These are phyloP conservation scores for Chromis chromis DNA, from an alignment of 2,797 vertebrate genomes.

Conservation along the genomic window DNA sequence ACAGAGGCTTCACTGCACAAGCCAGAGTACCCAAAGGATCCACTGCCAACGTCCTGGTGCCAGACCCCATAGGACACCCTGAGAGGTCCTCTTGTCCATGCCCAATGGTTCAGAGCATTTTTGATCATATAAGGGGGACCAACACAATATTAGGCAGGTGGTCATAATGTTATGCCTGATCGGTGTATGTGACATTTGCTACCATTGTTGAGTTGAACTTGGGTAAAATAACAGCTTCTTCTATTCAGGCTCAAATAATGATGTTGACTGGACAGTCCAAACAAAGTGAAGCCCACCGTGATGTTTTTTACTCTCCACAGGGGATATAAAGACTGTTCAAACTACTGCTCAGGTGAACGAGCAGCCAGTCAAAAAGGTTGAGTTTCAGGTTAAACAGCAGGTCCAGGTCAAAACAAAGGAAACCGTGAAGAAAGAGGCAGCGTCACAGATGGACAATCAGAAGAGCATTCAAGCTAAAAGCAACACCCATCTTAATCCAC, in stretches of 20 bases:
- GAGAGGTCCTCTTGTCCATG: no score
- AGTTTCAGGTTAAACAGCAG: slow-evolving; percentile 69
- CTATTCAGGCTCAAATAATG: neutral
- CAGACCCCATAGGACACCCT: no score
- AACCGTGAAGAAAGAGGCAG: slow-evolving; percentile 51
- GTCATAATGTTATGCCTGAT: no score
- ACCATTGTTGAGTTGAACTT: neutral
- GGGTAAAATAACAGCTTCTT: neutral
- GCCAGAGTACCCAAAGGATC: no score
- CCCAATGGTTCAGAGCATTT: no score
- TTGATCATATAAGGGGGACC: no score
- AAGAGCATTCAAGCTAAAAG: slow-evolving; percentile 55
- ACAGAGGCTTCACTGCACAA: no score
- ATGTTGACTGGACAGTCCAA: slow-evolving; percentile 35
- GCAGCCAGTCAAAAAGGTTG: slow-evolving; percentile 58
- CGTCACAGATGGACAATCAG: slow-evolving; percentile 46
- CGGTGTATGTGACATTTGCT: neutral
- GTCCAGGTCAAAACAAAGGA: slow-evolving; percentile 47
- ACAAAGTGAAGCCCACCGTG: slow-evolving; percentile 48
- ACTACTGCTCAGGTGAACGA: slow-evolving; percentile 64
- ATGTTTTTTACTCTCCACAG: slow-evolving; percentile 71
- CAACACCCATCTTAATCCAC: slow-evolving; percentile 35
- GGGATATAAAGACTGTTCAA: slow-evolving; percentile 67
- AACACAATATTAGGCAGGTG: no score
- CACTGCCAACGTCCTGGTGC: no score